Percentiles rank a stretch among this genome's conserved stretches.
Evolutionary conservation across 2,113 vertebrate genomes (phyloP).

Genomic region (Perccottus glenii): DNA sequence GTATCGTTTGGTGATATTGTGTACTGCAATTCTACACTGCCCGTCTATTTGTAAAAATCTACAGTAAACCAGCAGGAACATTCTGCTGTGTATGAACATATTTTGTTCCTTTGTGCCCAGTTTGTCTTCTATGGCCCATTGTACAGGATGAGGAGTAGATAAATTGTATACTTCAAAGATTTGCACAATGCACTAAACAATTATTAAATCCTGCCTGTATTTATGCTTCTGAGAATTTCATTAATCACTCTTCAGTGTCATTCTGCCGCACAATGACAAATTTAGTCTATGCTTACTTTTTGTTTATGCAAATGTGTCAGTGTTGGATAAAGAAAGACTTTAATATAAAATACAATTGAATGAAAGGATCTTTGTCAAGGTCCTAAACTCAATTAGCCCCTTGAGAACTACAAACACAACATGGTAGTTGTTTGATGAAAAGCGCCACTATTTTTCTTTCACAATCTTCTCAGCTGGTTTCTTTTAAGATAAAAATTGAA

Average conservation of each 20-base stretch:
- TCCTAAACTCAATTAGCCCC: constrained; percentile 61
- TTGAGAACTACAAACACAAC: constrained; percentile 39
- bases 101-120: too few species aligned
- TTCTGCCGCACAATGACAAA: constrained; percentile 4
- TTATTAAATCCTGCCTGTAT: neutral
- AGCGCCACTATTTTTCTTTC: constrained; percentile 25
- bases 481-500: constrained; percentile 39
- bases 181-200: neutral
- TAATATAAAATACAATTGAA: constrained; percentile 29
- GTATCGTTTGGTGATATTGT: too few species aligned
- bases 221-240: constrained; percentile 9
- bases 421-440: constrained; percentile 22
- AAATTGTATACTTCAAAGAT: too few species aligned
- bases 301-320: constrained; percentile 42
- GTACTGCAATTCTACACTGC: too few species aligned
- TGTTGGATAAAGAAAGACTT: constrained; percentile 11
- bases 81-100: too few species aligned
- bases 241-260: constrained; percentile 26
- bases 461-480: constrained; percentile 15
- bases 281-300: neutral
- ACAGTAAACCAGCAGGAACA: too few species aligned
- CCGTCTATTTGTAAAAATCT: too few species aligned
- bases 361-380: constrained; percentile 47
- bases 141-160: too few species aligned
- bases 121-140: too few species aligned